Base-by-base conservation (phyloP, 2,113 vertebrate genomes). In the Cephalopholis sonnerati region DNA sequence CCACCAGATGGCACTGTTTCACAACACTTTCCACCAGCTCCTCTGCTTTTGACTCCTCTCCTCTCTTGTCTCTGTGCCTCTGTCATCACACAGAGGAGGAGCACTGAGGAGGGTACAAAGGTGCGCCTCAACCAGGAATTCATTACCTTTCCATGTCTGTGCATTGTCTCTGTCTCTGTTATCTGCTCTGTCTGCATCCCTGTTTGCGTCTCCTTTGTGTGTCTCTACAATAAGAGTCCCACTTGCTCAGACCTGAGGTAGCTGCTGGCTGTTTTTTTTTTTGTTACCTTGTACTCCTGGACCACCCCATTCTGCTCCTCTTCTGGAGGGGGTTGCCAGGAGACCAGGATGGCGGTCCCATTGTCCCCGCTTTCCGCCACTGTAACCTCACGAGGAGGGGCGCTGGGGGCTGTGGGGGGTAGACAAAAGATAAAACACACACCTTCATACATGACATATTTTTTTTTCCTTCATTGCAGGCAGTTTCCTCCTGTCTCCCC, bases 241-340 rank as follows among this genome's bases (percentile, higher is more conserved):
- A 57, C 66, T 83, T 44, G 53, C 70, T 71, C 46, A 76, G 66
- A 82, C 67, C 71, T 71, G n/a, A 77, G 12, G 75, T 66, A 67
- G 41, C 16, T 64, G 50, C 44, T 64, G 3, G 29, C 32, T 44
- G 1, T 36, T n/a, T 68, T 17, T 68, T 51, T 41, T 24, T 39
- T 15, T 57, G 12, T 66, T 96, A 99, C 98, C 98, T 98, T 99
- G 41, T 99, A 99, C 71, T 99, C 98, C 73, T 98, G 98, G 80
- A 99, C 96, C 94, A 98, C 95, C 67, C 98, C 98, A 57, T 99
- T 99, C 55, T 96, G 97, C 63, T 96, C 97, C 67, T 97, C 98
- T 87, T 98, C 97, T 4, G 97, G 98, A 74, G 98, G 98, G 0
- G 98, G 97, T 95, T 97, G 97, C 98, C 98, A 99, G 82, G 97